These are phyloP conservation scores for Phoebastria nigripes DNA, from an alignment of 2,797 vertebrate genomes.

Conservation along the genomic window DNA sequence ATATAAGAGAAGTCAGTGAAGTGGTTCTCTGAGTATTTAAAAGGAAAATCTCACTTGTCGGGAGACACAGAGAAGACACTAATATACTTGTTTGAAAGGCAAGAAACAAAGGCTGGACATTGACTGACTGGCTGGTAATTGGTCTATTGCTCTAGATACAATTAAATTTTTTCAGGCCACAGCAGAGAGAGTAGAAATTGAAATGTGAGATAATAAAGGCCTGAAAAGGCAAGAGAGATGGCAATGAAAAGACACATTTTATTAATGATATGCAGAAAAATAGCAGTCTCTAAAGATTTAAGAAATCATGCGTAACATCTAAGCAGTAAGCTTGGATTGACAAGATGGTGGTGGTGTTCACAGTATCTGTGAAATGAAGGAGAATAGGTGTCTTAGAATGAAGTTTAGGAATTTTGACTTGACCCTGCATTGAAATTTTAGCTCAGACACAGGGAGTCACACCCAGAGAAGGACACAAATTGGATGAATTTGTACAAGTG, in stretches of 20 bases:
- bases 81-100: not conserved
- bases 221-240: not conserved
- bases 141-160: not conserved
- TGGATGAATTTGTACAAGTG: not conserved
- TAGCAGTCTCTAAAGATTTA: not conserved
- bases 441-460: not conserved
- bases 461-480: not conserved
- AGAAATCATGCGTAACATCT: not conserved
- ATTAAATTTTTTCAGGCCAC: not conserved
- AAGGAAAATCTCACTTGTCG: not conserved
- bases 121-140: not conserved
- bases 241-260: not conserved
- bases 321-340: not conserved
- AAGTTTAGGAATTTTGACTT: not conserved
- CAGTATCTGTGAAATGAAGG: not conserved
- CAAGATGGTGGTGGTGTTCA: not conserved
- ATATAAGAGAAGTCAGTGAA: not conserved
- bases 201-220: not conserved
- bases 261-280: not conserved
- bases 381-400: not conserved
- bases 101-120: not conserved
- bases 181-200: not conserved
- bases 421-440: not conserved
- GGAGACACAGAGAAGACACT: not conserved
- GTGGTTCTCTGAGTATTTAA: not conserved